Evolutionary conservation across 2,888 invertebrate species (phyloP).

Genomic region (Lissonota sp.): DNA sequence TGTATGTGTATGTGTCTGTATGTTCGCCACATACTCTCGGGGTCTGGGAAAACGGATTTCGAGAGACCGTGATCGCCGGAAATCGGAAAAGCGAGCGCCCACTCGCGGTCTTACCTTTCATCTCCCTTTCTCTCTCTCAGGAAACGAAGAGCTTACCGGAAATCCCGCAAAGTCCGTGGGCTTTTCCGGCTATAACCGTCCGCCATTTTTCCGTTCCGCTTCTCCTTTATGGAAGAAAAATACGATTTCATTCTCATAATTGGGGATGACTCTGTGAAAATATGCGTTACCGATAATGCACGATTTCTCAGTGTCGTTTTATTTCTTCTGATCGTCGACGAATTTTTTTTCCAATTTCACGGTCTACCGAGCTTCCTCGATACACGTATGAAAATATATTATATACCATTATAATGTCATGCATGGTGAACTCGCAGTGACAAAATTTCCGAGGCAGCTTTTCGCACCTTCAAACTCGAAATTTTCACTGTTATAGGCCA

Average conservation of each 20-base stretch:
- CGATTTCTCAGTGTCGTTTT: background rate
- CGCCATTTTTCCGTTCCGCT: slow-evolving; percentile 27
- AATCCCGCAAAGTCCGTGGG: slow-evolving; percentile 68
- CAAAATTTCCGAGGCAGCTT: background rate
- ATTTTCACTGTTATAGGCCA: background rate
- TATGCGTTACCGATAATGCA: background rate
- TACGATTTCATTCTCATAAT: background rate
- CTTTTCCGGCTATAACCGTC: slow-evolving; percentile 68
- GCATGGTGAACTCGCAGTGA: slow-evolving; percentile 5
- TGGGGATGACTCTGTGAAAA: background rate
- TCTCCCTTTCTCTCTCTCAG: background rate
- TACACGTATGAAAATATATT: background rate
- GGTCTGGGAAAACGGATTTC: slow-evolving; percentile 58
- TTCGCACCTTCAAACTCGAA: background rate
- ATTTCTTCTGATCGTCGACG: background rate
- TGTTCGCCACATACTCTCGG: background rate
- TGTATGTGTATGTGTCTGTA: slow-evolving; percentile 9
- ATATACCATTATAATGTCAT: slow-evolving; percentile 6
- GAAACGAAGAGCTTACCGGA: slow-evolving; percentile 65
- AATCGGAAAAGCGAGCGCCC: slow-evolving; percentile 63
- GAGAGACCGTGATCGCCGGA: slow-evolving; percentile 48
- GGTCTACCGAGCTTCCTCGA: slow-evolving; percentile 10
- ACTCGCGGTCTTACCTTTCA: slow-evolving; percentile 31
- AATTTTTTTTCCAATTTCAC: slow-evolving; percentile 41
- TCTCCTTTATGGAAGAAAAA: slow-evolving; percentile 16